phyloP scores from a whole-genome alignment of 1,140 invertebrate species.

The Aradophagus sp. region DNA sequence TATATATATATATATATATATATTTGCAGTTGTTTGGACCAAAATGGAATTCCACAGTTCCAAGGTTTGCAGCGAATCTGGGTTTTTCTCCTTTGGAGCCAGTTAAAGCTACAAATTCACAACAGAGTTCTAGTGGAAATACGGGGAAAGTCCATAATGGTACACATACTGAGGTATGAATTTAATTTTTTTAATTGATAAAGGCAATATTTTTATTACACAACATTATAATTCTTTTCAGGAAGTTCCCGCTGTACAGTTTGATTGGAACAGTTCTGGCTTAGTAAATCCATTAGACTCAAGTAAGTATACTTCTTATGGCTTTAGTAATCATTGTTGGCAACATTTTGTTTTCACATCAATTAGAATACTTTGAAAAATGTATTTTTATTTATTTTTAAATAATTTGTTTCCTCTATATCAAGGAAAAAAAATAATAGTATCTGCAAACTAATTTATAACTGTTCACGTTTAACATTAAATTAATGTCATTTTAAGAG shows the following conservation, averaged over 20 bases:
- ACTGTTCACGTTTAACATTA: too few relatives aligned
- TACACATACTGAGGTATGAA: conserved; percentile 63
- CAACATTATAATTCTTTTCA: conserved; percentile 32
- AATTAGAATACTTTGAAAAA: too few relatives aligned
- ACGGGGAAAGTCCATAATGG: conserved; percentile 62
- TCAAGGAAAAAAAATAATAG: too few relatives aligned
- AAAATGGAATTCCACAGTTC: conserved; percentile 84
- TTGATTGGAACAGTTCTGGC: conserved; percentile 81
- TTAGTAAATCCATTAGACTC: conserved; percentile 80
- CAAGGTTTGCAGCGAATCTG: conserved; percentile 86
- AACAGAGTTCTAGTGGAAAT: conserved; percentile 52
- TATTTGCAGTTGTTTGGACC: conserved; percentile 80
- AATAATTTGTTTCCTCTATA: too few relatives aligned
- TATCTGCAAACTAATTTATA: too few relatives aligned
- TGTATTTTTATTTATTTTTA: too few relatives aligned
- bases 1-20: not conserved
- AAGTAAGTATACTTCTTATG: conserved; percentile 74
- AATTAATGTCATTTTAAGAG: too few relatives aligned
- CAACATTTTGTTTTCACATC: too few relatives aligned
- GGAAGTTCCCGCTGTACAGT: conserved; percentile 79
- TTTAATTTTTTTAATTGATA: too few relatives aligned
- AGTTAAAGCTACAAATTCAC: conserved; percentile 76
- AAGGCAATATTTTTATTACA: too few relatives aligned
- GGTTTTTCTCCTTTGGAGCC: conserved; percentile 84
- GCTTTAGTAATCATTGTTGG: too few relatives aligned